phyloP scores from a whole-genome alignment of 2,113 vertebrate species.

The Acanthochromis polyacanthus region DNA sequence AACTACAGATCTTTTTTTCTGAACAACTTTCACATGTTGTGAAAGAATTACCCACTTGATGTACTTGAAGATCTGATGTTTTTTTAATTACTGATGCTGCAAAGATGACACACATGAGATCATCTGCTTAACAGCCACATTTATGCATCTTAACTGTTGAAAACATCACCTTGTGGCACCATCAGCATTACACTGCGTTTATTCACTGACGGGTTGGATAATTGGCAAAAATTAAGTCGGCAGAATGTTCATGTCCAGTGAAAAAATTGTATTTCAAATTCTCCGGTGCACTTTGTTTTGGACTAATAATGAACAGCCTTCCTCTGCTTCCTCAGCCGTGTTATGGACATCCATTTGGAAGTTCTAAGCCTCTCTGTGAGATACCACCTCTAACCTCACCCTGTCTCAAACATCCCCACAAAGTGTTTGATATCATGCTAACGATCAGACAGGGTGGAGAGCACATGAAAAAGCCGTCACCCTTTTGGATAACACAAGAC shows the following conservation, averaged over 20 bases:
- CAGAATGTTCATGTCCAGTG: neutral
- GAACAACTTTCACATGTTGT: too few relatives aligned
- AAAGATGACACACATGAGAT: neutral
- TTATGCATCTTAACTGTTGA: neutral
- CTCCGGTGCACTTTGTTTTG: neutral
- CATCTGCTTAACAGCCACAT: too few relatives aligned
- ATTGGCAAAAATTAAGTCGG: neutral
- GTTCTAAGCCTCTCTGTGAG: neutral
- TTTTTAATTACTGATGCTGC: neutral
- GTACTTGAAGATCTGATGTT: too few relatives aligned
- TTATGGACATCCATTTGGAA: neutral
- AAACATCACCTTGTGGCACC: neutral
- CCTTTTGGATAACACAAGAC: slow-evolving; percentile 24
- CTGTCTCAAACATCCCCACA: neutral
- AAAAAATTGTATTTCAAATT: neutral
- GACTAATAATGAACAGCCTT: neutral
- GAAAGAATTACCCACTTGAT: too few relatives aligned
- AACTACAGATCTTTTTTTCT: too few relatives aligned
- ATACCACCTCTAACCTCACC: neutral
- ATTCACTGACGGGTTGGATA: too few relatives aligned
- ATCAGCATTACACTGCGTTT: neutral
- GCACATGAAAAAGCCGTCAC: slow-evolving; percentile 7
- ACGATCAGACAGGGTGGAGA: slow-evolving; percentile 6
- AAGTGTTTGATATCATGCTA: slow-evolving; percentile 31
- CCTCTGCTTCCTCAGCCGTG: neutral